phyloP scores from a whole-genome alignment of 2,888 invertebrate genomes.

The Mesorhabditis belari region DNA sequence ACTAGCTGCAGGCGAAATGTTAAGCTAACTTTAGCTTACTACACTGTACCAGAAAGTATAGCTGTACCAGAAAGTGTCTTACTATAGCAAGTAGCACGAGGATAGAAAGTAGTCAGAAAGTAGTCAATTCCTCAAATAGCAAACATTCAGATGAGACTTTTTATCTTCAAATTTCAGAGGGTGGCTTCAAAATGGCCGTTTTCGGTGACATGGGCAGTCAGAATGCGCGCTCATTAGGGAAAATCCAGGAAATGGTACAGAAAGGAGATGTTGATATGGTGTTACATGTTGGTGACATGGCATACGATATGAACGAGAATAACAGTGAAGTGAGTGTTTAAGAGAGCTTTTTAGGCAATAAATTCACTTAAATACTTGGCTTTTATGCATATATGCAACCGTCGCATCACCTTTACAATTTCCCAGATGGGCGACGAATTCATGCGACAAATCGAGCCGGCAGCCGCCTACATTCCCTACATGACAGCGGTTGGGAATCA shows the following conservation, averaged over 20 bases:
- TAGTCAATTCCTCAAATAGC: no score
- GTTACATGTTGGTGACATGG: conserved; percentile 67
- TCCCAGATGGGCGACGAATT: conserved; percentile 78
- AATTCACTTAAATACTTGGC: conserved; percentile 34
- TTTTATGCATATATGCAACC: no score
- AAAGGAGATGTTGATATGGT: conserved; percentile 57
- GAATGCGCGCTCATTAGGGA: conserved; percentile 77
- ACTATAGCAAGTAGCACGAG: no score
- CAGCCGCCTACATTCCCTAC: conserved; percentile 83
- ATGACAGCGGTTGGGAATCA: conserved; percentile 69
- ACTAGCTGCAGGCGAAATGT: no score
- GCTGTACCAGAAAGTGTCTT: no score
- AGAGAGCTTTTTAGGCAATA: conserved; percentile 89
- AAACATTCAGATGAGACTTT: no score
- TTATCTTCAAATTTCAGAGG: conserved; percentile 7
- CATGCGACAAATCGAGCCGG: conserved; percentile 75
- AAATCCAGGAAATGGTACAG: conserved; percentile 77
- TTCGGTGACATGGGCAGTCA: conserved; percentile 51
- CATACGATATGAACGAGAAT: conserved; percentile 79
- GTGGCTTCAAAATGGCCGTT: conserved; percentile 25
- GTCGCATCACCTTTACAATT: no score
- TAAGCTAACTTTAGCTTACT: no score
- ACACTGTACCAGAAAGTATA: no score
- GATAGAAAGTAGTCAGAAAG: no score
- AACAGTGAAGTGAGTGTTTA: conserved; percentile 69